Conservation (phyloP, 2,888 invertebrate genomes). For the Mesopsocus fuscifrons region DNA sequence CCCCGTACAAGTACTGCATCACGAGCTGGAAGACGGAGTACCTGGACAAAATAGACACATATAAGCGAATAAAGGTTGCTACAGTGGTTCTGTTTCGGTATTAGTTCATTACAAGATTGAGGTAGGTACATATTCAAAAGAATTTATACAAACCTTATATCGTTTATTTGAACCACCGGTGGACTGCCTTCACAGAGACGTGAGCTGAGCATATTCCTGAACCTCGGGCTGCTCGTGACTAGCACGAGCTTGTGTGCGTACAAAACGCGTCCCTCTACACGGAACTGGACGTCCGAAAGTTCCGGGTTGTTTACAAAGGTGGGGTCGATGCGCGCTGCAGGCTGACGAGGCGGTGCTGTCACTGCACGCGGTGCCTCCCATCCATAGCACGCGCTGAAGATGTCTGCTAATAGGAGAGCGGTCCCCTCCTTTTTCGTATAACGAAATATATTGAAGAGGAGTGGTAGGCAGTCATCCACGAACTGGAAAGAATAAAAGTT, state of each 20-base stretch:
- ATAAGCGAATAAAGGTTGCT: neutral
- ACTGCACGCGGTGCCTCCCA: slow-evolving; percentile 66
- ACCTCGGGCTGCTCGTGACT: slow-evolving; percentile 72
- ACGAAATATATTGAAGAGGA: slow-evolving; percentile 75
- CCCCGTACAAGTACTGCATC: slow-evolving; percentile 85
- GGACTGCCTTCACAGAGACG: slow-evolving; percentile 52
- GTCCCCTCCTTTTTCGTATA: slow-evolving; percentile 86
- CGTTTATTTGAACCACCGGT: slow-evolving; percentile 79
- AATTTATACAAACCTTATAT: slow-evolving; percentile 80
- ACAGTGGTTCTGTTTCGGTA: too few relatives aligned
- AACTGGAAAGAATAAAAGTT: slow-evolving; percentile 65
- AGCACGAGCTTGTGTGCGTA: slow-evolving; percentile 89
- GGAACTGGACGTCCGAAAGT: slow-evolving; percentile 78
- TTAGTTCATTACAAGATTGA: too few relatives aligned
- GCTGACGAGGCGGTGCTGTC: slow-evolving; percentile 40
- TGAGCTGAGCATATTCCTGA: slow-evolving; percentile 67
- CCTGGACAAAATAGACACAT: neutral
- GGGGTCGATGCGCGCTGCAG: slow-evolving; percentile 67
- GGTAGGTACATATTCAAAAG: too few relatives aligned
- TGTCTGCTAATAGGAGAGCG: slow-evolving; percentile 67
- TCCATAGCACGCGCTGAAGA: slow-evolving; percentile 75
- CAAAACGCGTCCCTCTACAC: slow-evolving; percentile 77
- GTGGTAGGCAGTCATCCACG: slow-evolving; percentile 73
- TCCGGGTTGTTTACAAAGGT: slow-evolving; percentile 89
- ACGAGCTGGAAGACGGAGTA: slow-evolving; percentile 41